Evolutionary conservation across 1,140 invertebrate genomes (phyloP).

Genomic region (Monochamus saltuarius): DNA sequence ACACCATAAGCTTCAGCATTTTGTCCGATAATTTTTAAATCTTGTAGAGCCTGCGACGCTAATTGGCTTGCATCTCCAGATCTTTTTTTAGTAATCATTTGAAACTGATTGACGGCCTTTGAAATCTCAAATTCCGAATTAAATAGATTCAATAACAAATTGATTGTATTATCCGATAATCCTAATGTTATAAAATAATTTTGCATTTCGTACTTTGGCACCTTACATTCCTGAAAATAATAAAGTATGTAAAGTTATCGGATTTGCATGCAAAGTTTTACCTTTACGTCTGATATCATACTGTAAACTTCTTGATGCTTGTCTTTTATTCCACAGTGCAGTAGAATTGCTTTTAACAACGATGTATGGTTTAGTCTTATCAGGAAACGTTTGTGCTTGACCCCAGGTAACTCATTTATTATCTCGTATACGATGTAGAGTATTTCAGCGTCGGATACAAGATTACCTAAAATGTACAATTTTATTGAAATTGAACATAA

Average conservation of each 20-base stretch:
- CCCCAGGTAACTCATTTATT: constrained; percentile 67
- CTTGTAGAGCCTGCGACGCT: constrained; percentile 69
- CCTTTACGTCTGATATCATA: constrained; percentile 31
- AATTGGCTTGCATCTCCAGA: constrained; percentile 63
- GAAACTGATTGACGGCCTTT: constrained; percentile 65
- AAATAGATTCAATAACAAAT: constrained; percentile 69
- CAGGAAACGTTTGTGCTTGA: constrained; percentile 68
- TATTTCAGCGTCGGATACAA: constrained; percentile 83
- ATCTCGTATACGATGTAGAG: constrained; percentile 78
- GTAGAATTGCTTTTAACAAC: constrained; percentile 74
- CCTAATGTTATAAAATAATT: constrained; percentile 68
- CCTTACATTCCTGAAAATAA: constrained; percentile 59
- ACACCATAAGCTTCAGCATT: constrained; percentile 72
- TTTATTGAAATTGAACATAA: too few species aligned
- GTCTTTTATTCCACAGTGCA: constrained; percentile 76
- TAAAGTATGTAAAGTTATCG: not conserved
- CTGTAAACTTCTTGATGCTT: constrained; percentile 33
- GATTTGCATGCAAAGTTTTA: not conserved
- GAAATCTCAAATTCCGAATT: constrained; percentile 68
- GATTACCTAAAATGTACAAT: constrained; percentile 55
- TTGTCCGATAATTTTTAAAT: constrained; percentile 71
- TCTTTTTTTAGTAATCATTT: constrained; percentile 62
- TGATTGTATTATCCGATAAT: constrained; percentile 68
- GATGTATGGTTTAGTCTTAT: constrained; percentile 83
- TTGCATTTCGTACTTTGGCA: constrained; percentile 69